These are phyloP conservation scores for Gavialis gangeticus DNA, from an alignment of 2,113 vertebrate genomes.

Conservation along the genomic window DNA sequence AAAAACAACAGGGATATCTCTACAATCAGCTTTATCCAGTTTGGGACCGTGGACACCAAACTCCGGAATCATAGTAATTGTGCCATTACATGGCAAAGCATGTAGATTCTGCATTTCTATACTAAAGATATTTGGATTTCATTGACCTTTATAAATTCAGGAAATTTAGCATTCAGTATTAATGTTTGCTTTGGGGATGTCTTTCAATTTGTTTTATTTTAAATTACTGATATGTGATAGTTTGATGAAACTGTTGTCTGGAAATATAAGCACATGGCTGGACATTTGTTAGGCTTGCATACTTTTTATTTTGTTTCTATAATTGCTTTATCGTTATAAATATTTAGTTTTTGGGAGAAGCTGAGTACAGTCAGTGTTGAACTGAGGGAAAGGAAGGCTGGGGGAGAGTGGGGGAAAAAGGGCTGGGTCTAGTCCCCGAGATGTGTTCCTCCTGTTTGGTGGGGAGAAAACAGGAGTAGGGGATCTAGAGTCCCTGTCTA, in stretches of 20 bases:
- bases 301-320: not conserved
- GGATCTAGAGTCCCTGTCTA: not conserved
- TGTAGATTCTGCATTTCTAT: not conserved
- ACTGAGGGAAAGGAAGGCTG: not conserved
- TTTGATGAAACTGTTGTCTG: not conserved
- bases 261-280: not conserved
- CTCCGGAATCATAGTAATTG: slow-evolving; percentile 8
- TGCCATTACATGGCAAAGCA: slow-evolving; percentile 8
- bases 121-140: slow-evolving; percentile 1
- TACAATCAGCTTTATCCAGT: slow-evolving; percentile 23
- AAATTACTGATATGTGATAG: not conserved
- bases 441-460: not conserved
- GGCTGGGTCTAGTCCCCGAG: not conserved
- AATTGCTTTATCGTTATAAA: not conserved
- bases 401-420: not conserved
- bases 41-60: not conserved
- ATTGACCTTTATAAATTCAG: not conserved
- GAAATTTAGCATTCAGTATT: not conserved
- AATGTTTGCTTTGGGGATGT: not conserved
- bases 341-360: not conserved
- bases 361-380: not conserved
- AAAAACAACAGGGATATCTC: slow-evolving; percentile 7
- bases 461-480: not conserved
- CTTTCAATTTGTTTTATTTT: not conserved
- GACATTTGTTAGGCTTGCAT: not conserved